These are phyloP conservation scores for Microtus ochrogaster DNA, from an alignment of 2,113 vertebrate species.

Conservation along the genomic window DNA sequence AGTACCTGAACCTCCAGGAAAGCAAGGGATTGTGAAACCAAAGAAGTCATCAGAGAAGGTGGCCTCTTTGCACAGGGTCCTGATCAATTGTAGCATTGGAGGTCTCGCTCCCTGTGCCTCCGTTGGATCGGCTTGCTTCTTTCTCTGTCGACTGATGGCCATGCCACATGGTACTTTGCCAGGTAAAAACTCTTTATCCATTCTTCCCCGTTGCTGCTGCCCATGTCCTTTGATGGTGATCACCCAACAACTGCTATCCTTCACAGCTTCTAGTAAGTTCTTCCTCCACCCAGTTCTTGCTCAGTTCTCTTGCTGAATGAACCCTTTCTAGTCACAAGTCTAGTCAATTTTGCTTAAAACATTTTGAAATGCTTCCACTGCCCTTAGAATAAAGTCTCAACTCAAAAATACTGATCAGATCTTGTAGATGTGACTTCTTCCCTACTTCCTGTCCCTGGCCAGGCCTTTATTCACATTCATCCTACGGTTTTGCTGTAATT, in stretches of 20 bases:
- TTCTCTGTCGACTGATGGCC: neutral
- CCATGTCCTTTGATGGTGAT: neutral
- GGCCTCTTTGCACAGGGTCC: neutral
- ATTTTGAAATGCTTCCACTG: neutral
- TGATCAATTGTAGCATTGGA: neutral
- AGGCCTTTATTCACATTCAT: neutral
- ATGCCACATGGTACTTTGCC: neutral
- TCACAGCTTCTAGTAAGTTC: neutral
- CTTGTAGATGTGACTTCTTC: neutral
- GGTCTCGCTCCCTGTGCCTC: neutral
- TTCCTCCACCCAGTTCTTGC: neutral
- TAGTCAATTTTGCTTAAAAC: neutral
- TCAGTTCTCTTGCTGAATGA: neutral
- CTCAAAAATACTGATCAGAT: neutral
- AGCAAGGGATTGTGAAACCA: neutral
- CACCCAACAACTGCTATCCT: neutral
- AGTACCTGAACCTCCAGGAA: neutral
- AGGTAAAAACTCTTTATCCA: neutral
- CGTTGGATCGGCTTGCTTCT: neutral
- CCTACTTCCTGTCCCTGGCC: neutral
- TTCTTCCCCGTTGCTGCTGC: accelerated
- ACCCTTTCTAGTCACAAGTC: neutral
- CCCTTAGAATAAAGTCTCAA: neutral
- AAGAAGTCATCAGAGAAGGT: neutral
- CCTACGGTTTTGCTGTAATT: neutral